Conservation (phyloP, 37 sponge, comb jelly and placozoan genomes). For the Aplysina aerophoba region DNA sequence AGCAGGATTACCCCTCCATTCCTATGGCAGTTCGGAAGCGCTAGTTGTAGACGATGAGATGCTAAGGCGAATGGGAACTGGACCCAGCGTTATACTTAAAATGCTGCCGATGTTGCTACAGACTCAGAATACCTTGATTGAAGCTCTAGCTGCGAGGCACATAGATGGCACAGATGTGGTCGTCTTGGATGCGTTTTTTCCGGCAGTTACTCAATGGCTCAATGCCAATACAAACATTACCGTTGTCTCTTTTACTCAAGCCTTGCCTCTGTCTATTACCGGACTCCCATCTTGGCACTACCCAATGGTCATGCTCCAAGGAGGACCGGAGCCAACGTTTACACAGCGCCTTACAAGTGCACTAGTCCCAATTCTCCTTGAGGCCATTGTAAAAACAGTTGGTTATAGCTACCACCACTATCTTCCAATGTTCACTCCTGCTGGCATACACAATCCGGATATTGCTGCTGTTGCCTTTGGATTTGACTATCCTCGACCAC, state of each 20-base stretch:
- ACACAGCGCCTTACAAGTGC: not conserved
- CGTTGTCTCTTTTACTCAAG: not conserved
- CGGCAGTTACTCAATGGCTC: not conserved
- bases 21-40: no score
- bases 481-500: conserved; percentile 9
- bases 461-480: not conserved
- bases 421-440: not conserved
- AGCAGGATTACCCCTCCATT: no score
- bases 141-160: no score
- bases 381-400: not conserved
- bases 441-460: not conserved
- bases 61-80: no score
- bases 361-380: not conserved
- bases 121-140: no score
- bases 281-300: conserved; percentile 8
- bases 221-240: not conserved
- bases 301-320: not conserved
- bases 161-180: not conserved
- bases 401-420: not conserved
- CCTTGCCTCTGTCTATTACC: not conserved
- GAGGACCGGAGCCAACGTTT: not conserved
- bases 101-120: no score
- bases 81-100: no score
- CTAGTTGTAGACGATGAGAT: no score
- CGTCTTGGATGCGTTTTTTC: not conserved